A percentile compares a stretch with the other conserved stretches of the same genome.
phyloP scores from a whole-genome alignment of 1,140 invertebrate genomes.

The Rhagoletis zephyria region DNA sequence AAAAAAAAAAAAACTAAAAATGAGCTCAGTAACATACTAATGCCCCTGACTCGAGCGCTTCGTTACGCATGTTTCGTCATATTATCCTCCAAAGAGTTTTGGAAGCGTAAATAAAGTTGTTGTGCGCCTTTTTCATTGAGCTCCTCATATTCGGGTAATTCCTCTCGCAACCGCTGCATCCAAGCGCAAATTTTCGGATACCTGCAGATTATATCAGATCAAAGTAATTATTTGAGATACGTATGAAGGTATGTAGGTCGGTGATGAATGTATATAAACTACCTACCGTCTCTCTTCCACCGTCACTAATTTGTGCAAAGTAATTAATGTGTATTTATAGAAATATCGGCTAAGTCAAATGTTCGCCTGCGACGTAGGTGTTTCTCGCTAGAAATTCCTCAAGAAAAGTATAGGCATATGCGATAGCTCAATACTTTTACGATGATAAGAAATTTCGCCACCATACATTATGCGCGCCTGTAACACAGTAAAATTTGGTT shows the following conservation, averaged over 20 bases:
- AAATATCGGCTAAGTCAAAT: constrained; percentile 76
- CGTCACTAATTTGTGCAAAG: constrained; percentile 63
- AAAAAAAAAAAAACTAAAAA: too few species aligned
- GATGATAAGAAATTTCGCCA: constrained; percentile 35
- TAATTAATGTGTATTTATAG: constrained; percentile 68
- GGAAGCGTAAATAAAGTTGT: constrained; percentile 31
- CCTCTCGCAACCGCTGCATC: constrained; percentile 45
- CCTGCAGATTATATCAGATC: constrained; percentile 26
- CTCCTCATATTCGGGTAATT: constrained; percentile 51
- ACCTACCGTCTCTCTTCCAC: constrained; percentile 57
- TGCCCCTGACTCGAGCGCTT: neutral
- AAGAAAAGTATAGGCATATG: constrained; percentile 72
- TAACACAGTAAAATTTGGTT: neutral
- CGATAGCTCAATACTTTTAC: constrained; percentile 61
- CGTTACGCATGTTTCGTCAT: constrained; percentile 28
- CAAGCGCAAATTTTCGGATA: constrained; percentile 54
- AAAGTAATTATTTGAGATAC: neutral
- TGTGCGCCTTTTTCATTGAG: constrained; percentile 56
- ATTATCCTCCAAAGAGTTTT: constrained; percentile 37
- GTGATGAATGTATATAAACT: neutral
- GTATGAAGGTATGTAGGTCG: constrained; percentile 66
- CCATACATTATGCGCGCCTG: constrained; percentile 53
- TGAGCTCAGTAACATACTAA: too few species aligned
- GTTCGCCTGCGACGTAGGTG: constrained; percentile 72
- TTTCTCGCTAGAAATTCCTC: constrained; percentile 71